These are phyloP conservation scores for Rhagophthalmus giganteus DNA, from an alignment of 2,888 invertebrate genomes.

Conservation along the genomic window DNA sequence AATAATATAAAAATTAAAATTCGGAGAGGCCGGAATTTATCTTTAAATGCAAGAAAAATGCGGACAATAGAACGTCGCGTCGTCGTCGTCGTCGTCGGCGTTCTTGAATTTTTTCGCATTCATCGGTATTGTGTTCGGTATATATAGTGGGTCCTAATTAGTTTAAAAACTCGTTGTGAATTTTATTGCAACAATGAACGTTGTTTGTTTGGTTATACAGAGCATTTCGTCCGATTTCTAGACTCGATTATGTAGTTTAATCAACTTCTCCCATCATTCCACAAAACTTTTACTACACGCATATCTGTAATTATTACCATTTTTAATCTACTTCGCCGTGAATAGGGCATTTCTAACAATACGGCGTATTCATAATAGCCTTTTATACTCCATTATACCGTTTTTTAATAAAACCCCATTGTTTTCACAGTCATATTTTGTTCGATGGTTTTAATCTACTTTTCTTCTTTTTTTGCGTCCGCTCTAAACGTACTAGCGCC, in stretches of 20 bases:
- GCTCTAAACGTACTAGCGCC: neutral
- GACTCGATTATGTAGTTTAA: constrained; percentile 16
- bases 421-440: constrained; percentile 32
- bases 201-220: neutral
- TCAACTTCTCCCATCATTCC: constrained; percentile 19
- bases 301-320: constrained; percentile 31
- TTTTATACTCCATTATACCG: constrained; percentile 33
- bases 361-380: constrained; percentile 28
- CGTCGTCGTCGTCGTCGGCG: no score
- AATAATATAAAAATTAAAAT: no score
- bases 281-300: constrained; percentile 26
- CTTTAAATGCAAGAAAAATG: no score
- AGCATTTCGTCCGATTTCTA: constrained; percentile 6
- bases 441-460: constrained; percentile 27
- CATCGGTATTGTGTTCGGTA: no score
- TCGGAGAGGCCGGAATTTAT: no score
- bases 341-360: constrained; percentile 26
- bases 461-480: constrained; percentile 16
- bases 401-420: constrained; percentile 35
- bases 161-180: constrained; percentile 8
- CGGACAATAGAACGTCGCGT: no score
- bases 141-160: no score
- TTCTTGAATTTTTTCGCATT: no score
- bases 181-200: neutral
- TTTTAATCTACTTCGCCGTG: constrained; percentile 25